A percentile compares a stretch with the other conserved stretches of the same genome.
Conservation (phyloP, 2,888 invertebrate genomes). For the Ecliptopera silaceata region DNA sequence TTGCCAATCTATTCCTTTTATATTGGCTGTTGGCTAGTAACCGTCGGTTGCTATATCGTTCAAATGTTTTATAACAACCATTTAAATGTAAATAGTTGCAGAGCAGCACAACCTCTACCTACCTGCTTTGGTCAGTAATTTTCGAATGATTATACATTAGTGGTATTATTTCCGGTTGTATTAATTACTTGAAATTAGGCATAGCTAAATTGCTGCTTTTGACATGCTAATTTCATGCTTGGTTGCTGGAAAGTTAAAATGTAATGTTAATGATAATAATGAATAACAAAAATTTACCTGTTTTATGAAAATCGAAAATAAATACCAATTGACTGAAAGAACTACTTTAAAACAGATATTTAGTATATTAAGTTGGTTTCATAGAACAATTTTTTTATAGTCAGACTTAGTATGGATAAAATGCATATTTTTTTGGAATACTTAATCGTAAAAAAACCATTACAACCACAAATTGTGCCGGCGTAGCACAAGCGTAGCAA, state of each 20-base stretch:
- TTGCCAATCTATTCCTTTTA: slow-evolving; percentile 63
- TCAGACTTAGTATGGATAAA: too few species aligned
- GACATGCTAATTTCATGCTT: neutral
- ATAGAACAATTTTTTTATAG: too few species aligned
- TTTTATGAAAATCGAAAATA: too few species aligned
- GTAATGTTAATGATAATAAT: too few species aligned
- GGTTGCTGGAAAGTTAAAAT: too few species aligned
- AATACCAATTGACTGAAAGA: too few species aligned
- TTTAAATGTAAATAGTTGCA: slow-evolving; percentile 34
- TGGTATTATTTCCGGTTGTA: slow-evolving; percentile 23
- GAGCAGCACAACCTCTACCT: slow-evolving; percentile 30
- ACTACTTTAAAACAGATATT: too few species aligned
- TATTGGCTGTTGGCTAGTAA: slow-evolving; percentile 42
- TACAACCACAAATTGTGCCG: neutral
- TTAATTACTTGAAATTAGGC: slow-evolving; percentile 22
- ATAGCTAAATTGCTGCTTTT: slow-evolving; percentile 9
- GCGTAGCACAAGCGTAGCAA: neutral
- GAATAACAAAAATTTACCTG: too few species aligned
- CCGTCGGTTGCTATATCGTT: slow-evolving; percentile 24
- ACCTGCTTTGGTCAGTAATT: slow-evolving; percentile 13
- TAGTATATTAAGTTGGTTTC: too few species aligned
- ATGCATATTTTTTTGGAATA: too few species aligned
- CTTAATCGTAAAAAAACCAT: too few species aligned
- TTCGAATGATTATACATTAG: slow-evolving; percentile 9
- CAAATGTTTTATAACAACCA: slow-evolving; percentile 29